These are phyloP conservation scores for Eutrigla gurnardus DNA, from an alignment of 2,797 vertebrate genomes.

Conservation along the genomic window DNA sequence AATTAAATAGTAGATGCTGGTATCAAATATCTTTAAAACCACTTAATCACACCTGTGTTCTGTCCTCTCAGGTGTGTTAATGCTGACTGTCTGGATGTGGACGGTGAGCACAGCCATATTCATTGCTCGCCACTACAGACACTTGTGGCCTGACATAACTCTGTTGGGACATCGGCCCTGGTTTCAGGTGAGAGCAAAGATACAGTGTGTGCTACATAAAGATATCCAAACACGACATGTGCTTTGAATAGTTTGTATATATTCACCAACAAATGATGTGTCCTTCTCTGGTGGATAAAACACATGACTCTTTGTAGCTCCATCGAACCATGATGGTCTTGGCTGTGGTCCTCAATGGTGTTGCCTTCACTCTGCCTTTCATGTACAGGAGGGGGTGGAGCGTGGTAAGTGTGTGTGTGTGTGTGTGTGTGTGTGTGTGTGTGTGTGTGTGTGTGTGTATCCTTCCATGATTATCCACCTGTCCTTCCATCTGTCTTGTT, in stretches of 20 bases:
- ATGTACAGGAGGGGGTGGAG: constrained; percentile 90
- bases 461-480: constrained; percentile 25
- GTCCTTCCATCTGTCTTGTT: constrained; percentile 33
- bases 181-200: constrained; percentile 88
- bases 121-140: constrained; percentile 89
- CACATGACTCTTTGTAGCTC: constrained; percentile 2
- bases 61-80: constrained; percentile 81
- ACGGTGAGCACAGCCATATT: constrained; percentile 86
- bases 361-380: constrained; percentile 81
- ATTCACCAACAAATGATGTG: background rate
- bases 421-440: constrained; percentile 63
- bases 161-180: constrained; percentile 85
- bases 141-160: constrained; percentile 82
- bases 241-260: background rate
- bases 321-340: constrained; percentile 33
- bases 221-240: background rate
- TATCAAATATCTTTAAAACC: too few species aligned
- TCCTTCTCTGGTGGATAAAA: background rate
- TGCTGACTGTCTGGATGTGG: constrained; percentile 90
- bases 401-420: constrained; percentile 46
- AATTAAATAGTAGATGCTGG: too few species aligned
- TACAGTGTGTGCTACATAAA: too few species aligned
- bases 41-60: background rate
- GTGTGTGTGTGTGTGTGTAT: background rate
- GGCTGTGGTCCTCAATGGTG: constrained; percentile 29